Conservation (phyloP, 1,140 invertebrate species). For the Halesus radiatus region DNA sequence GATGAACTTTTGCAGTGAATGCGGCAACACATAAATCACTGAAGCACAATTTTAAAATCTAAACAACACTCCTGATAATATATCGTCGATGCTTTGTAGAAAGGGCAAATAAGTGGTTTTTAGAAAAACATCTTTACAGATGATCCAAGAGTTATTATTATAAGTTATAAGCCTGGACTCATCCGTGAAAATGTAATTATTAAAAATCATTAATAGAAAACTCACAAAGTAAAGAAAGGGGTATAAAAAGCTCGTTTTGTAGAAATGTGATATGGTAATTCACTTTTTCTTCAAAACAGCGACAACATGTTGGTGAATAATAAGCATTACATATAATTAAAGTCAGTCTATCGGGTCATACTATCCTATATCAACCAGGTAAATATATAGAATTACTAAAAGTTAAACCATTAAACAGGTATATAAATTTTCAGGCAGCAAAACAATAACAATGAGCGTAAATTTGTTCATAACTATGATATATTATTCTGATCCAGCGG, state of each 20-base stretch:
- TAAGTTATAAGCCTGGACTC: too few relatives aligned
- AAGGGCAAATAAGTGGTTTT: too few relatives aligned
- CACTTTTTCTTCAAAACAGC: too few relatives aligned
- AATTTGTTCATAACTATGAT: slow-evolving; percentile 31
- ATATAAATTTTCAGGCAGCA: slow-evolving; percentile 28
- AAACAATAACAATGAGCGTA: slow-evolving; percentile 39
- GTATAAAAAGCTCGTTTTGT: too few relatives aligned
- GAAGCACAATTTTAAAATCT: neutral
- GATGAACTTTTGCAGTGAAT: neutral
- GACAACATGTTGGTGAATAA: neutral
- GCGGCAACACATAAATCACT: neutral
- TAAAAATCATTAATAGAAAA: too few relatives aligned
- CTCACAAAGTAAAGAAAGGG: too few relatives aligned
- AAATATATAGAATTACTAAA: slow-evolving; percentile 23
- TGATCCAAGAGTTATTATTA: too few relatives aligned
- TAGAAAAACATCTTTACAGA: too few relatives aligned
- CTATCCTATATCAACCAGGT: slow-evolving; percentile 32
- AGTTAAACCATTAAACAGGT: slow-evolving; percentile 19
- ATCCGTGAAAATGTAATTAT: too few relatives aligned
- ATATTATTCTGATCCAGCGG: slow-evolving; percentile 51
- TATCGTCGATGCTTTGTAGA: neutral
- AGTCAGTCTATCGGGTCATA: slow-evolving; percentile 50
- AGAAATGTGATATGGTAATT: too few relatives aligned
- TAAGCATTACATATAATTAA: slow-evolving; percentile 43
- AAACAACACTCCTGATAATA: neutral